A percentile compares a stretch with the other conserved stretches of the same genome.
Conservation (phyloP, 2,113 vertebrate species). For the Motacilla tschutschensis region DNA sequence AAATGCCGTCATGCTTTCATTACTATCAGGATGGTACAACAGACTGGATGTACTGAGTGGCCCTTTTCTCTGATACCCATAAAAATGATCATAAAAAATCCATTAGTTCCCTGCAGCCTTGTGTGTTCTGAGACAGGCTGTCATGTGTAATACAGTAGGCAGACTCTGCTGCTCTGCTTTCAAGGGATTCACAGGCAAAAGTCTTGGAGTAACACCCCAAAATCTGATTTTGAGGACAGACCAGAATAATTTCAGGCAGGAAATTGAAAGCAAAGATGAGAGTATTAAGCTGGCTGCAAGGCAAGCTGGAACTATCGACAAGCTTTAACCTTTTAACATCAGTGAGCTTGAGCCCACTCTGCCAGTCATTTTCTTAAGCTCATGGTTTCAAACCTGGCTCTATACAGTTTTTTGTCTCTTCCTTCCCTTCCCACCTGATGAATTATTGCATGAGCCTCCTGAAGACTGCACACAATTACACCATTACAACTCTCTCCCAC, state of each 20-base stretch:
- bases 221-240: neutral
- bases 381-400: rapidly evolving
- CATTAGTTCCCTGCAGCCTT: neutral
- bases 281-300: neutral
- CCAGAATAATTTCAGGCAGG: neutral
- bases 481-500: neutral
- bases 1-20: conserved; percentile 26
- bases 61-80: neutral
- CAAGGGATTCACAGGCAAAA: neutral
- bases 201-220: neutral
- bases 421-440: neutral
- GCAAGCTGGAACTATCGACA: neutral
- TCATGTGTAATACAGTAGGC: neutral
- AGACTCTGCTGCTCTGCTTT: neutral
- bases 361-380: neutral
- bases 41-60: neutral
- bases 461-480: neutral
- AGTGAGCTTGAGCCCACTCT: neutral
- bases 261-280: neutral
- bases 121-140: neutral
- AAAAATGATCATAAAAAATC: conserved; percentile 4
- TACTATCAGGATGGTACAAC: conserved; percentile 5
- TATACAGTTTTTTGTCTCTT: neutral
- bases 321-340: neutral
- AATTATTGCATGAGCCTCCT: neutral